phyloP scores from a whole-genome alignment of 2,797 vertebrate species.

The Periophthalmus magnuspinnatus region DNA sequence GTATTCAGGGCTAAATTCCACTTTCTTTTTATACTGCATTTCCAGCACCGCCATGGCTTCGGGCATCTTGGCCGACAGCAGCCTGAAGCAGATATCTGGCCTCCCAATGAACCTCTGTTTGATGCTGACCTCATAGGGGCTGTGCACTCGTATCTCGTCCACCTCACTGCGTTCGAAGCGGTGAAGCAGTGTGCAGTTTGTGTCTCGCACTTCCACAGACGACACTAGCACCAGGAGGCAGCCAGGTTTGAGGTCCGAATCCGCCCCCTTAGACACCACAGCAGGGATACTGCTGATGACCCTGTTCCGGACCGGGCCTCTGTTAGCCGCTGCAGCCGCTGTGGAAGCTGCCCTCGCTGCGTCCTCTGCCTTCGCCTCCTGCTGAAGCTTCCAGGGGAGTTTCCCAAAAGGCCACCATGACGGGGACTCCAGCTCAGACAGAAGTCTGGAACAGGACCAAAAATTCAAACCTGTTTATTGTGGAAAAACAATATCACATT shows the following conservation, averaged over 20 bases:
- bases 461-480: not conserved
- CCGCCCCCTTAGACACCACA: slow-evolving; percentile 78
- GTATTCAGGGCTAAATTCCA: slow-evolving; percentile 81
- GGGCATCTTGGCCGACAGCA: slow-evolving; percentile 90
- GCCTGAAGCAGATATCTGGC: slow-evolving; percentile 82
- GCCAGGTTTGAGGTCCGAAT: slow-evolving; percentile 82
- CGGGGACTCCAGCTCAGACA: slow-evolving; percentile 90
- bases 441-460: slow-evolving; percentile 75
- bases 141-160: slow-evolving; percentile 86
- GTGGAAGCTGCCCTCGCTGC: slow-evolving; percentile 63
- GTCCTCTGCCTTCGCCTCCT: slow-evolving; percentile 70
- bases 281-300: slow-evolving; percentile 83
- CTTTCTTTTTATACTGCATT: slow-evolving; percentile 86
- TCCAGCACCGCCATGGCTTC: slow-evolving; percentile 82
- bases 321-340: slow-evolving; percentile 24
- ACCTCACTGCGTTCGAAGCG: slow-evolving; percentile 84
- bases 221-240: slow-evolving; percentile 81
- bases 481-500: not conserved
- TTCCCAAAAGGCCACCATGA: slow-evolving; percentile 94
- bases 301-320: slow-evolving; percentile 65
- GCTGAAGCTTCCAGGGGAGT: slow-evolving; percentile 82
- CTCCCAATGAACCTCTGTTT: slow-evolving; percentile 90
- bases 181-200: slow-evolving; percentile 78
- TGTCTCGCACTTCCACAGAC: slow-evolving; percentile 84
- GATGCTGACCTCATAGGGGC: slow-evolving; percentile 86